These are phyloP conservation scores for Macropodus opercularis DNA, from an alignment of 2,797 vertebrate genomes.

Conservation along the genomic window DNA sequence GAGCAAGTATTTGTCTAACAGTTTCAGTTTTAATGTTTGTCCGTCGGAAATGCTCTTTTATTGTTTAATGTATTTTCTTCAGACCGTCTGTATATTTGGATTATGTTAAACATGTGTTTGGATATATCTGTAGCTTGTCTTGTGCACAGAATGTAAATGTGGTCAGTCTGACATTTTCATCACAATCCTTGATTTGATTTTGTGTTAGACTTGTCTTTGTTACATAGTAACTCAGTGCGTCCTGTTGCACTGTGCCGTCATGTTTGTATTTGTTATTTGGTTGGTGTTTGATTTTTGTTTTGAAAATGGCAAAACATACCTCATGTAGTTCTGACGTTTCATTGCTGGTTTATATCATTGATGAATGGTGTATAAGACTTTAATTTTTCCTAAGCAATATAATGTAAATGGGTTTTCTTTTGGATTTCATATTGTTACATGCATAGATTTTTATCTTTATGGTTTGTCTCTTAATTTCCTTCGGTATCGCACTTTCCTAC, in stretches of 20 bases:
- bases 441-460: slow-evolving; percentile 72
- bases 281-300: slow-evolving; percentile 55
- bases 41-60: slow-evolving; percentile 48
- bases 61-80: slow-evolving; percentile 47
- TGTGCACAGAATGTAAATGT: slow-evolving; percentile 43
- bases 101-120: slow-evolving; percentile 46
- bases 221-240: slow-evolving; percentile 36
- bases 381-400: slow-evolving; percentile 84
- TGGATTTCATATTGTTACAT: slow-evolving; percentile 71
- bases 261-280: slow-evolving; percentile 35
- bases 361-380: slow-evolving; percentile 68
- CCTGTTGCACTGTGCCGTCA: slow-evolving; percentile 38
- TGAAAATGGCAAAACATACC: slow-evolving; percentile 79
- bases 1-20: slow-evolving; percentile 62
- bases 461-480: slow-evolving; percentile 48
- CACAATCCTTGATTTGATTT: slow-evolving; percentile 29
- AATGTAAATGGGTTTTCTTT: slow-evolving; percentile 73
- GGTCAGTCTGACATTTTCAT: slow-evolving; percentile 46
- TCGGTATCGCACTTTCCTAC: slow-evolving; percentile 56
- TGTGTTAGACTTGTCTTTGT: slow-evolving; percentile 24
- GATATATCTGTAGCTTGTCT: slow-evolving; percentile 69
- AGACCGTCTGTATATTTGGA: slow-evolving; percentile 47
- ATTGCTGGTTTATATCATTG: slow-evolving; percentile 65
- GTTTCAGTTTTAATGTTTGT: slow-evolving; percentile 28
- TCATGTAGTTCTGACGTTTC: slow-evolving; percentile 79